Evolutionary conservation across 2,113 vertebrate species (phyloP).

Genomic region (Hystrix brachyura): DNA sequence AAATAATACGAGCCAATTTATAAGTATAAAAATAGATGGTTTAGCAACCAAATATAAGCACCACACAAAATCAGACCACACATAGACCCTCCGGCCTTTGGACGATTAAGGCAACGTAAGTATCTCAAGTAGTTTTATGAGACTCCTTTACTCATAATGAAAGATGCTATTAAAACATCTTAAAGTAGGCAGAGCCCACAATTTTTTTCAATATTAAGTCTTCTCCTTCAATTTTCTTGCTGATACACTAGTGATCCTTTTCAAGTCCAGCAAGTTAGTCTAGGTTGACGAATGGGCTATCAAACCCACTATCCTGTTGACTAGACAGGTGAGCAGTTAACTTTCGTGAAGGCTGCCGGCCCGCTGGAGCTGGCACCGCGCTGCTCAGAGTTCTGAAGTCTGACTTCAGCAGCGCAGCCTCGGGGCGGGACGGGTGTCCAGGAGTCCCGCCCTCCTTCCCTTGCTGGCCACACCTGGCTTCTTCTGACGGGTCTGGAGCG

Average conservation of each 20-base stretch:
- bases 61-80: constrained; percentile 66
- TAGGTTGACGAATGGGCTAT: constrained; percentile 86
- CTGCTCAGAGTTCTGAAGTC: background rate
- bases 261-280: constrained; percentile 53
- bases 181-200: constrained; percentile 35
- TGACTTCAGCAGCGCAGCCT: constrained; percentile 43
- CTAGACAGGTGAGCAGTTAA: constrained; percentile 73
- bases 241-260: constrained; percentile 71
- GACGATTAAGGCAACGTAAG: constrained; percentile 73
- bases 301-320: constrained; percentile 92
- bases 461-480: constrained; percentile 11
- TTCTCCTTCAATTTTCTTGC: constrained; percentile 62
- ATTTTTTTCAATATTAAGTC: constrained; percentile 56
- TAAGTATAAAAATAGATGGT: constrained; percentile 87
- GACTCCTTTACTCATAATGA: constrained; percentile 60
- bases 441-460: constrained; percentile 26
- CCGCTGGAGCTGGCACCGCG: constrained; percentile 3
- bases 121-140: constrained; percentile 74
- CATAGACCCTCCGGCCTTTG: constrained; percentile 61
- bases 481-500: constrained; percentile 59
- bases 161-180: constrained; percentile 57
- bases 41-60: constrained; percentile 75
- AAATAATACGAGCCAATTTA: constrained; percentile 78
- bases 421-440: background rate
- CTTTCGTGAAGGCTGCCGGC: constrained; percentile 72